Evolutionary conservation across 2,113 vertebrate species (phyloP).

Genomic region (Hippocampus comes): DNA sequence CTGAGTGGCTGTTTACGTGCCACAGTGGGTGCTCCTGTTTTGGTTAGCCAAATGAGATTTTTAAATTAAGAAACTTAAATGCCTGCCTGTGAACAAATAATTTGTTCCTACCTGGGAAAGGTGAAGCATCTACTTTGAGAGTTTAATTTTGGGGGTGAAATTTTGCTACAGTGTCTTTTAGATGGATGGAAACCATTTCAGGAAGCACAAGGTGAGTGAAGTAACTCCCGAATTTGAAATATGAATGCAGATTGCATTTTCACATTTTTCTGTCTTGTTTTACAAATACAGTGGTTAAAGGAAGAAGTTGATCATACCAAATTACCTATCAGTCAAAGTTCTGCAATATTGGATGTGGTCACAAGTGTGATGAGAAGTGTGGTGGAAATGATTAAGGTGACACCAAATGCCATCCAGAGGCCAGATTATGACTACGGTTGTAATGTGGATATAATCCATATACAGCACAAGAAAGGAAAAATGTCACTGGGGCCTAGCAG

Average conservation of each 20-base stretch:
- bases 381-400: conserved; percentile 60
- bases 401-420: conserved; percentile 45
- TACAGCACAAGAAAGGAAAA: conserved; percentile 53
- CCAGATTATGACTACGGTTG: conserved; percentile 48
- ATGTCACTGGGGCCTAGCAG: conserved; percentile 61
- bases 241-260: not conserved
- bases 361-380: conserved; percentile 38
- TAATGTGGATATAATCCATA: conserved; percentile 47
- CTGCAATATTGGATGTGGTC: conserved; percentile 23
- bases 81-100: not conserved
- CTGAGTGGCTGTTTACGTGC: no score
- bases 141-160: no score
- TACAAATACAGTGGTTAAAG: not conserved
- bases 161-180: no score
- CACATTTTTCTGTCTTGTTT: not conserved
- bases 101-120: not conserved
- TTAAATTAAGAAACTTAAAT: not conserved
- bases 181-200: not conserved
- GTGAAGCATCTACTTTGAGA: no score
- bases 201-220: not conserved
- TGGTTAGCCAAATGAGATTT: not conserved
- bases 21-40: not conserved
- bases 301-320: no score
- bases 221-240: not conserved
- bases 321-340: conserved; percentile 1